A percentile compares a stretch with the other conserved stretches of the same genome.
Evolutionary conservation across 2,888 invertebrate genomes (phyloP).

Genomic region (Cephus pygmeus): DNA sequence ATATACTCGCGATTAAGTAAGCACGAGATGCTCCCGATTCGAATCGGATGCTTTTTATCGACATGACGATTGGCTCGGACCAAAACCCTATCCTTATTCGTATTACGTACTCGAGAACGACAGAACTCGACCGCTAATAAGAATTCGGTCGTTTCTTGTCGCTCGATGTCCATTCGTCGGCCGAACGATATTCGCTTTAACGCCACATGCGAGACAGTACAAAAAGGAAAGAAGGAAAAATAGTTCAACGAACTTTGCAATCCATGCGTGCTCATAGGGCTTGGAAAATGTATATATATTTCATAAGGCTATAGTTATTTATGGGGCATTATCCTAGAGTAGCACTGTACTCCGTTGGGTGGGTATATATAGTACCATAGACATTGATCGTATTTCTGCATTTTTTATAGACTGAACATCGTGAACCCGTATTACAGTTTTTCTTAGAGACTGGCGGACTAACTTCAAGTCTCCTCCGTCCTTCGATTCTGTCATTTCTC

Average conservation of each 20-base stretch:
- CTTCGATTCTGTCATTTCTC: not conserved
- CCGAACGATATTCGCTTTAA: not conserved
- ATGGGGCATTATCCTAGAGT: not conserved
- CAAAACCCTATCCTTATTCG: not conserved
- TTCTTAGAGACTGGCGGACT: not conserved
- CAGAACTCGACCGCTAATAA: constrained; percentile 29
- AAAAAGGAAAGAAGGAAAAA: not conserved
- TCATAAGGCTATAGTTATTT: not conserved
- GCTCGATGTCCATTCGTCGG: constrained; percentile 6
- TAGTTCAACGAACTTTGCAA: not conserved
- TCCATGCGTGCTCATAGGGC: not conserved
- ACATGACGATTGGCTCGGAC: not conserved
- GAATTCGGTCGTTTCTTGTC: constrained; percentile 32
- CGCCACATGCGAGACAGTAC: not conserved
- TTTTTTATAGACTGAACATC: not conserved
- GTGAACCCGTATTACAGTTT: not conserved
- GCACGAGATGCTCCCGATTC: not conserved
- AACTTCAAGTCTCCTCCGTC: not conserved
- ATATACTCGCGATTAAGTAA: not conserved
- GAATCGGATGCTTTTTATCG: not conserved
- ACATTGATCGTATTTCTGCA: not conserved
- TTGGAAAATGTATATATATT: not conserved
- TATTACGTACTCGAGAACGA: not conserved
- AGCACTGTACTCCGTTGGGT: not conserved
- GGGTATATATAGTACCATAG: not conserved